A percentile compares a stretch with the other conserved stretches of the same genome.
These are phyloP conservation scores for Trichechus manatus DNA, from an alignment of 2,113 vertebrate genomes.

Conservation along the genomic window DNA sequence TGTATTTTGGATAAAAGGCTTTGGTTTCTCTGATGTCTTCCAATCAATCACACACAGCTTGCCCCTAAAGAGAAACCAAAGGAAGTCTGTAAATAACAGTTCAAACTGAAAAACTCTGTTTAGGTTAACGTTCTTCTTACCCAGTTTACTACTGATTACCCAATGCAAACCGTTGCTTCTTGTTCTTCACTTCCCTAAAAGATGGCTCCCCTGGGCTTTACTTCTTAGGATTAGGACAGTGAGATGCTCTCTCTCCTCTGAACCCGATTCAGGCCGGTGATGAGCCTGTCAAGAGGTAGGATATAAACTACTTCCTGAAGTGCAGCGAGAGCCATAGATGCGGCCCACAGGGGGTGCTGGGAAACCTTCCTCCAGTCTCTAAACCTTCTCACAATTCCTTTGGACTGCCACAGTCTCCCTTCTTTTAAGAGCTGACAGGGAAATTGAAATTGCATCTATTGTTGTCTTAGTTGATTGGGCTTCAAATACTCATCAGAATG, in stretches of 20 bases:
- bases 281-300: neutral
- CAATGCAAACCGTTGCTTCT: neutral
- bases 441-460: neutral
- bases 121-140: neutral
- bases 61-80: conserved; percentile 88
- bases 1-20: conserved; percentile 93
- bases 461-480: neutral
- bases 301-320: neutral
- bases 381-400: neutral
- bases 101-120: conserved; percentile 15
- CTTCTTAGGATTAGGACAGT: neutral
- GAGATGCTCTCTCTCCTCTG: neutral
- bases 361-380: neutral
- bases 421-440: neutral
- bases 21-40: conserved; percentile 98
- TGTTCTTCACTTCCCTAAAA: conserved; percentile 11
- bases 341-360: neutral
- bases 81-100: neutral
- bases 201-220: neutral
- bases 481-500: conserved; percentile 2
- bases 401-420: neutral
- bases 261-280: neutral
- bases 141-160: neutral
- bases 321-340: neutral
- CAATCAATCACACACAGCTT: conserved; percentile 96